Base-by-base conservation (phyloP, 2,888 invertebrate genomes). In the Zygaena filipendulae region DNA sequence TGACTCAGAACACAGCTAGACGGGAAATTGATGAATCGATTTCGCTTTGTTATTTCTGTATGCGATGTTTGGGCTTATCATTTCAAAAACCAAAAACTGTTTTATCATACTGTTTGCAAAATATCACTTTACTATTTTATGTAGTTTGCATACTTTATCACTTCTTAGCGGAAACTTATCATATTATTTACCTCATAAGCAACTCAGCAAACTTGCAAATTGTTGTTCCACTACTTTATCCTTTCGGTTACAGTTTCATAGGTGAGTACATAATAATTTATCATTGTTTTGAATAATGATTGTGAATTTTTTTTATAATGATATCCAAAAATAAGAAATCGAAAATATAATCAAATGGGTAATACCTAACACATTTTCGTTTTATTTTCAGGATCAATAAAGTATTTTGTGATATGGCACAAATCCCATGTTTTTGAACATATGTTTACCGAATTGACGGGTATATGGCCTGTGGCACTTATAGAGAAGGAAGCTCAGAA, bases 151-250 rank as follows among this genome's bases (percentile, higher is more conserved):
- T n/a, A n/a, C n/a, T n/a, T n/a, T n/a, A n/a, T n/a, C n/a, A n/a
- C n/a, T n/a, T n/a, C n/a, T n/a, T n/a, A n/a, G n/a, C n/a, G n/a
- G n/a, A n/a, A n/a, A n/a, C n/a, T n/a, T n/a, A n/a, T n/a, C n/a
- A n/a, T n/a, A n/a, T n/a, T n/a, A n/a, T n/a, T n/a, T n/a, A n/a
- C n/a, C n/a, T n/a, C n/a, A n/a, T n/a, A n/a, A n/a, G n/a, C n/a
- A 60, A 64, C 51, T 67, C 74, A 36, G 74, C 77, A 42, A 57
- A 59, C 46, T 62, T 79, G 23, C 75, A 79, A 51, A 64, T 74
- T 38, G 68, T 75, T 36, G 74, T 79, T 35, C 75, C 74, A 42
- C 60, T 74, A 49, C 67, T 77, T 34, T 77, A 77, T 43, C 70
- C 69, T 39, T 68, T 72, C 46, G 77, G 75, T 35, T 79, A 75